These are phyloP conservation scores for Yponomeuta sedellus DNA, from an alignment of 2,888 invertebrate genomes.

Conservation along the genomic window DNA sequence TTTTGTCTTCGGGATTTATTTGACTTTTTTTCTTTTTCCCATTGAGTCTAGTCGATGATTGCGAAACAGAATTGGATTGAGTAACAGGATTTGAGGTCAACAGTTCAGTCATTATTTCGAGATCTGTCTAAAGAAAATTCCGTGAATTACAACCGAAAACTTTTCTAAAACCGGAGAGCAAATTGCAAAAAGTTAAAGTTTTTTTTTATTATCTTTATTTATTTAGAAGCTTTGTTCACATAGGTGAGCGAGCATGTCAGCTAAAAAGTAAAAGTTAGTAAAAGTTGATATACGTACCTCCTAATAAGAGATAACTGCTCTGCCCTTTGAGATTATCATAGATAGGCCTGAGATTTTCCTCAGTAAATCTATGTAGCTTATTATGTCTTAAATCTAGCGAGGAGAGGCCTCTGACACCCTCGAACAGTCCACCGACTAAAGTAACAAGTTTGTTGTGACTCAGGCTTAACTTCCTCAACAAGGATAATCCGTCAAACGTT, in stretches of 20 bases:
- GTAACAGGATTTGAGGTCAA: not conserved
- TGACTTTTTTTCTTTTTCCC: not conserved
- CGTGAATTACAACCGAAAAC: no score
- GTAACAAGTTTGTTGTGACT: constrained; percentile 85
- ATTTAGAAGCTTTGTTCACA: no score
- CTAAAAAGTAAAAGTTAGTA: not conserved
- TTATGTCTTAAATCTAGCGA: constrained; percentile 87
- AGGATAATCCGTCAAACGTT: constrained; percentile 85
- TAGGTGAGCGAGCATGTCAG: no score
- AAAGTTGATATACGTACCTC: constrained; percentile 78
- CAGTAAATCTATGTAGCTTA: constrained; percentile 83
- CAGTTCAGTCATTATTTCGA: not conserved
- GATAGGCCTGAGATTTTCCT: constrained; percentile 84
- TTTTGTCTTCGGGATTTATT: not conserved
- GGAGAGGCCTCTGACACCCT: constrained; percentile 81
- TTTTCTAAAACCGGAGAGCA: not conserved
- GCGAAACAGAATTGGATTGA: not conserved
- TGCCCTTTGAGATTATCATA: constrained; percentile 84
- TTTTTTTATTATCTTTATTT: no score
- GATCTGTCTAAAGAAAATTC: not conserved
- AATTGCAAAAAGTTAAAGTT: no score
- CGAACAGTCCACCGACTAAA: constrained; percentile 82
- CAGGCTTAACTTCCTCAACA: constrained; percentile 82
- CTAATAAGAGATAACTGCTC: constrained; percentile 83
- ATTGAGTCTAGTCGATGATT: not conserved